Conservation (phyloP, 2,888 invertebrate species). For the Latrodectus hesperus region DNA sequence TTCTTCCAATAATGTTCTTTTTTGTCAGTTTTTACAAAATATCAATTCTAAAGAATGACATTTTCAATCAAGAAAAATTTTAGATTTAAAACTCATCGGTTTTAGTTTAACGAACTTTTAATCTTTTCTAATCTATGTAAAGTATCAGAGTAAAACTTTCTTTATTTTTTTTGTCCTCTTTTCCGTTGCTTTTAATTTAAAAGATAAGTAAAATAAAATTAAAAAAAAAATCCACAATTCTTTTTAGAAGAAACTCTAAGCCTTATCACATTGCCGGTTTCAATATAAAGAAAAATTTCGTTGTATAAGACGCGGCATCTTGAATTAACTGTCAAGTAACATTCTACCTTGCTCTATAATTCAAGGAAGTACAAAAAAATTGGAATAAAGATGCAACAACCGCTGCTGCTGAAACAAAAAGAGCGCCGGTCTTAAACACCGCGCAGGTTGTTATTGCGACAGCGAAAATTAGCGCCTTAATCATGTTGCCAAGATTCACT, state of each 20-base stretch:
- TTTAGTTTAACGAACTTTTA: conserved; percentile 15
- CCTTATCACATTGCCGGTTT: conserved; percentile 6
- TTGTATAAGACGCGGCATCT: conserved; percentile 19
- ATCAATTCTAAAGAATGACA: not conserved
- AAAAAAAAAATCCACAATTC: not conserved
- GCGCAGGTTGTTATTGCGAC: conserved; percentile 44
- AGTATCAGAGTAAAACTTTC: conserved; percentile 8
- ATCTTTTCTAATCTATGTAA: conserved; percentile 45
- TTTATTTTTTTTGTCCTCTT: not conserved
- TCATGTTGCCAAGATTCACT: conserved; percentile 23
- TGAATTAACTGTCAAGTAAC: conserved; percentile 57
- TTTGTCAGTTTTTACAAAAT: not conserved
- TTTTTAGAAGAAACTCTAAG: conserved; percentile 14
- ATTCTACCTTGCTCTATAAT: conserved; percentile 36
- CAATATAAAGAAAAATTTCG: conserved; percentile 11
- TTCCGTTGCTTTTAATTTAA: conserved; percentile 30
- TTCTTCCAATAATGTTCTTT: not conserved
- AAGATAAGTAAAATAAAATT: not conserved
- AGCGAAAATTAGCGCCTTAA: conserved; percentile 47
- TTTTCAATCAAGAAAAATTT: conserved; percentile 4
- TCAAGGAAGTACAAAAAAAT: conserved; percentile 14
- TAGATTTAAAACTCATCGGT: not conserved
- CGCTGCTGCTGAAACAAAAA: conserved; percentile 4
- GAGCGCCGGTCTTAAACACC: not conserved
- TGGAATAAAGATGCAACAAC: conserved; percentile 9